Base-by-base conservation (phyloP, 1,140 invertebrate genomes). In the Trigoniulus corallinus region DNA sequence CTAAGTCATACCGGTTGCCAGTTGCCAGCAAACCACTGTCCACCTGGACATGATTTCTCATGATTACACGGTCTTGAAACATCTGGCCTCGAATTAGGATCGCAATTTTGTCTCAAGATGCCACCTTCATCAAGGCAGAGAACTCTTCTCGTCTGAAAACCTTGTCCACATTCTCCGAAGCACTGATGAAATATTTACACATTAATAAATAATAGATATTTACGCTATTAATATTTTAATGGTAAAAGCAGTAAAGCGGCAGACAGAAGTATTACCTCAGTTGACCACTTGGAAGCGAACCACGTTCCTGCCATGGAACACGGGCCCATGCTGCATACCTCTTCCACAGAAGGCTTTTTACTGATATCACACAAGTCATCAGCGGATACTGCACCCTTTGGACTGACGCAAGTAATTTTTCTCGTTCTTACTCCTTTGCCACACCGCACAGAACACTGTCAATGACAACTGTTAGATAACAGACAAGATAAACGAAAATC, bases 11-110 rank as follows among this genome's bases (percentile, higher is more conserved):
- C 58, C 53, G 56, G 53, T 12, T 26, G 65, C 81, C 81, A 84
- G 1, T 78, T 72, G 20, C 80, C 78, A 21, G 68, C 62, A 55
- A 78, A 80, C 81, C 81, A 85, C 54, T 77, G 70, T 1, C 74
- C 77, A 21, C 15, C 7, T 7, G 73, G 72, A 60, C 80, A 83
- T 3, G 72, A 66, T 48, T 71, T 71, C 29, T 73, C 72, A 45
- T 44, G 50, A n/a, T 70, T 70, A 56, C 82, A 84, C 2, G 71
- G 68, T 56, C 77, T 66, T 1, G 70, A 69, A 2, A 67, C 70
- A 48, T 73, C 69, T 0, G 80, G 80, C 55, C 73, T 74, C 15
- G 67, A 61, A 18, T 62, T 62, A 2, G 66, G 57, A 23, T 72
- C 66, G 58, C 78, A 80, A 21, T 57, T 59, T 20, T 40, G 54